Evolutionary conservation across 2,888 invertebrate genomes (phyloP), one percentile per base, ranked within the genome.

Genomic region (Buathra laborator): DNA sequence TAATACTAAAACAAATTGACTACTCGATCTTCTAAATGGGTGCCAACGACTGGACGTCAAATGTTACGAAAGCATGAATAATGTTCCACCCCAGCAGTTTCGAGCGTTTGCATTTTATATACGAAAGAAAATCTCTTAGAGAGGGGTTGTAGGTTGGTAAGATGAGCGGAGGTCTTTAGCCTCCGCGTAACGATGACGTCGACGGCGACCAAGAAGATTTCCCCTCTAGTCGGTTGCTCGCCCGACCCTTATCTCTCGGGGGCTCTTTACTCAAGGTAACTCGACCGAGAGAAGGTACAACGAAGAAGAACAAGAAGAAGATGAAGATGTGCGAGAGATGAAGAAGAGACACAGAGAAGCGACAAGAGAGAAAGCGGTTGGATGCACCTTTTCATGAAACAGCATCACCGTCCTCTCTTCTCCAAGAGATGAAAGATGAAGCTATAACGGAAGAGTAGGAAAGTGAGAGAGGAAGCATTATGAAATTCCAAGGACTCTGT

Each of bases 231-330:
- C 19, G 56, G 29, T 75, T 59, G 56, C 14, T 66, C 44, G 67
- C 62, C 19, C 29, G 77, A 53, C 66, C 72, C 75, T 56, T 77
- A 74, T 77, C 70, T 80, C 77, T 43, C 70, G 37, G 37, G 16
- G 43, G 62, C 59, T 75, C 81, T 77, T 81, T 78, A 46, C 81
- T 86, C 74, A 71, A 67, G 78, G 67, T 81, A 81, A 83, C 81
- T 78, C 71, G 71, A 74, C 68, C 56, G 74, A 53, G 70, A 12
- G 16, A 32, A 76, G 29, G 44, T 44, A 44, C 32, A 46, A 12
- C 19, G 48, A n/a, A 46, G 16, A 71, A n/a, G 10, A 53, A 53
- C 19, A 53, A 19, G 53, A 24, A 19, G 10, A 44, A 59, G 59
- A 51, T 46, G 70, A 78, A 46, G 37, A 70, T 46, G 48, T 10